These are phyloP conservation scores for Sinocyclocheilus anophthalmus DNA, from an alignment of 2,113 vertebrate genomes.

Conservation along the genomic window DNA sequence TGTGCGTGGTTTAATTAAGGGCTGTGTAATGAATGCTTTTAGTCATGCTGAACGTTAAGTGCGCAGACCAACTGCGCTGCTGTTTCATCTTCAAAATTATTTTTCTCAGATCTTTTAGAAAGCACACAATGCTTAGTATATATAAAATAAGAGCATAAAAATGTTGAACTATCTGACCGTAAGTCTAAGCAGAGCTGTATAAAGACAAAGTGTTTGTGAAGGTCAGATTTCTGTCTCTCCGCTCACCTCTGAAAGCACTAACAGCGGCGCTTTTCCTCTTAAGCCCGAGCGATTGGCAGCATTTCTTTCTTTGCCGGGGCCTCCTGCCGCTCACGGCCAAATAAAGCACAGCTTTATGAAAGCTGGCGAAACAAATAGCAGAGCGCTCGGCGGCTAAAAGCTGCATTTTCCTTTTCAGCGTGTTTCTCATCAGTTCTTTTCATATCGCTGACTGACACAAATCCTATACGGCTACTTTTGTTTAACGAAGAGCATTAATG, in stretches of 20 bases:
- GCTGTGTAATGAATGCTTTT: conserved; percentile 65
- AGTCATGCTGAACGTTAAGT: conserved; percentile 52
- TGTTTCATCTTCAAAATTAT: background rate
- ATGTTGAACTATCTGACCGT: background rate
- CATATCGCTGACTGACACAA: conserved; percentile 76
- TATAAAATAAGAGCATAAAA: background rate
- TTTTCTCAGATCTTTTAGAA: background rate
- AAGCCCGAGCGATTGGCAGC: conserved; percentile 44
- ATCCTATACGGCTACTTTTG: conserved; percentile 79
- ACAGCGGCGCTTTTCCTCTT: conserved; percentile 49
- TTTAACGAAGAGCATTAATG: conserved; percentile 88
- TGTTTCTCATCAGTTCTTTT: conserved; percentile 67
- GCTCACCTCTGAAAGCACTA: conserved; percentile 35
- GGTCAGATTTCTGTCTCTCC: conserved; percentile 47
- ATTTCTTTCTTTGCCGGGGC: conserved; percentile 53
- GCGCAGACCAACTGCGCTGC: background rate
- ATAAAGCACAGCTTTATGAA: conserved; percentile 60
- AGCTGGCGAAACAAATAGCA: conserved; percentile 54
- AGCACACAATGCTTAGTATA: background rate
- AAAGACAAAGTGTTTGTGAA: background rate
- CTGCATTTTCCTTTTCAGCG: conserved; percentile 57
- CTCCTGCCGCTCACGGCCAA: conserved; percentile 59
- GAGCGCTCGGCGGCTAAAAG: conserved; percentile 56
- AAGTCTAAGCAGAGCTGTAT: background rate
- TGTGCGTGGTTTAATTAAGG: conserved; percentile 74